Percentiles rank a stretch among this genome's conserved stretches.
Conservation (phyloP, 2,797 vertebrate genomes). For the Sorex maritimensis region DNA sequence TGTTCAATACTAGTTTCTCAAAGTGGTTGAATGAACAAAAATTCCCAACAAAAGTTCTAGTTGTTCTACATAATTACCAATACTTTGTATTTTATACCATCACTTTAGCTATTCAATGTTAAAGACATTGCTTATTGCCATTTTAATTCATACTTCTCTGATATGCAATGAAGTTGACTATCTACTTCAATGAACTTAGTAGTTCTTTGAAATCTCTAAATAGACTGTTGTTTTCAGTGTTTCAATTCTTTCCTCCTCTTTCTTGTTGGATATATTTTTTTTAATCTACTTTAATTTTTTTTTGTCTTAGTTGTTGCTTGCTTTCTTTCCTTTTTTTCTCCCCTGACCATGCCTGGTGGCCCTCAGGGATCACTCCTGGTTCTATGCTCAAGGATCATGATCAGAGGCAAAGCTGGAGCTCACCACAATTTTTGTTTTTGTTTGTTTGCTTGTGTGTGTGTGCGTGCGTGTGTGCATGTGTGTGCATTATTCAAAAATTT, state of each 20-base stretch:
- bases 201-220: not conserved
- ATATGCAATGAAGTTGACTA: constrained; percentile 24
- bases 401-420: no score
- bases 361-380: no score
- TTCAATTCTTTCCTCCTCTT: not conserved
- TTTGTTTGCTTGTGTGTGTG: no score
- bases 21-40: not conserved
- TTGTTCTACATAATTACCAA: not conserved
- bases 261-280: not conserved
- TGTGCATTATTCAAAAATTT: not conserved
- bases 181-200: not conserved
- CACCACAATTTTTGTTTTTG: no score
- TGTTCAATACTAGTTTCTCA: constrained; percentile 19
- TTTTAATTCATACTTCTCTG: constrained; percentile 29
- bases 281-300: no score
- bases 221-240: not conserved
- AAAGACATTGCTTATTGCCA: not conserved
- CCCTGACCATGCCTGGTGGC: no score
- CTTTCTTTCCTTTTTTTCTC: no score
- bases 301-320: no score
- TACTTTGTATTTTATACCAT: not conserved
- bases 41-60: not conserved
- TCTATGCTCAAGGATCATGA: no score
- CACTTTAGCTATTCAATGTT: not conserved
- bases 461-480: no score